These are phyloP conservation scores for Otus scops DNA, from an alignment of 2,797 vertebrate genomes.

Conservation along the genomic window DNA sequence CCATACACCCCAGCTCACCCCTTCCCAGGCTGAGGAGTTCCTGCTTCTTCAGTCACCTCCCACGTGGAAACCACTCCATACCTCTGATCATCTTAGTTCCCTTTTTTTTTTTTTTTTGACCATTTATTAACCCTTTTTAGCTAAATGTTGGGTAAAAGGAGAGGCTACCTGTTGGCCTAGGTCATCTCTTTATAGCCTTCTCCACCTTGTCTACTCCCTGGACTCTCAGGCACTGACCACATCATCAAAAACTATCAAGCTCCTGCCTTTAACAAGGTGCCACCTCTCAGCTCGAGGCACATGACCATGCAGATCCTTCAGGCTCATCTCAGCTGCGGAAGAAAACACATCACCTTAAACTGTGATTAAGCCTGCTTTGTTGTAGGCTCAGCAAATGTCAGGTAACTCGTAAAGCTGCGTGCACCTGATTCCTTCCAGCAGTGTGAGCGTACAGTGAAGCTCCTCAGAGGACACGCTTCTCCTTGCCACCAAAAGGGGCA, in stretches of 20 bases:
- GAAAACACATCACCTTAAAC: not conserved
- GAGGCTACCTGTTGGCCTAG: rapidly evolving
- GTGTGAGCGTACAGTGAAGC: not conserved
- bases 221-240: not conserved
- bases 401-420: not conserved
- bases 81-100: not conserved
- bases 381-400: rapidly evolving
- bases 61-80: not conserved
- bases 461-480: not conserved
- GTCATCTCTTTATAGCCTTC: not conserved
- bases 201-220: not conserved
- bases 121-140: not conserved
- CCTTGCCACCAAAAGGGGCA: not conserved
- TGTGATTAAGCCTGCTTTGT: not conserved
- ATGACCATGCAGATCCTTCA: not conserved
- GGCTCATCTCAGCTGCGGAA: not conserved
- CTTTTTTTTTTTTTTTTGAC: not conserved
- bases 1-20: not conserved
- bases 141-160: not conserved
- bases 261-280: not conserved
- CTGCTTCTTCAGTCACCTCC: not conserved
- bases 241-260: not conserved
- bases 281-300: not conserved
- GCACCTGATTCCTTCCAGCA: not conserved
- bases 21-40: not conserved